Percentiles rank a stretch among this genome's conserved stretches.
Evolutionary conservation across 1,140 invertebrate species (phyloP).

Genomic region (Sycobia sp.): DNA sequence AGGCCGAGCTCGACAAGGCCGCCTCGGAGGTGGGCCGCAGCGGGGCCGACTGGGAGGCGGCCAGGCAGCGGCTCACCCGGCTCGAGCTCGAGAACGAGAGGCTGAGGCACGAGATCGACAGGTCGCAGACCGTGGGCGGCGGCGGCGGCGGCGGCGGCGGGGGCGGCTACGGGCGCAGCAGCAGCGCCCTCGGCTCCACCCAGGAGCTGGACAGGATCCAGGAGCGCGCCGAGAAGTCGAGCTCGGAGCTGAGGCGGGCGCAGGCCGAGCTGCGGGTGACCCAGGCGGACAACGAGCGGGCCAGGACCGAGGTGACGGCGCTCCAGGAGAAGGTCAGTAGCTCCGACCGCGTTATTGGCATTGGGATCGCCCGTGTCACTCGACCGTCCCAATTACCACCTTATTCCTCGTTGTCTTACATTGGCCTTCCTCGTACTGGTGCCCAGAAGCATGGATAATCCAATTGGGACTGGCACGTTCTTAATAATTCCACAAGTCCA

Average conservation of each 20-base stretch:
- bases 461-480: too few relatives aligned
- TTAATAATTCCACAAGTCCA: too few relatives aligned
- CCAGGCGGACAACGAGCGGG: slow-evolving; percentile 84
- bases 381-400: slow-evolving; percentile 9
- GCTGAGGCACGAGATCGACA: slow-evolving; percentile 81
- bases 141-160: too few relatives aligned
- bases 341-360: too few relatives aligned
- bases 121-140: slow-evolving; percentile 65
- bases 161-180: too few relatives aligned
- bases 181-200: slow-evolving; percentile 73
- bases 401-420: not conserved
- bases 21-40: slow-evolving; percentile 86
- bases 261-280: slow-evolving; percentile 85
- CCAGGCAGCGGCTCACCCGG: slow-evolving; percentile 82
- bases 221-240: slow-evolving; percentile 84
- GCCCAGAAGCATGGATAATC: too few relatives aligned
- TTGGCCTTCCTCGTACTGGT: too few relatives aligned
- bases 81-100: slow-evolving; percentile 90
- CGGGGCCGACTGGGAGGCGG: slow-evolving; percentile 87
- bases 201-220: slow-evolving; percentile 83
- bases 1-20: slow-evolving; percentile 90
- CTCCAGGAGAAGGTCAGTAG: slow-evolving; percentile 87
- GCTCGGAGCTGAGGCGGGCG: slow-evolving; percentile 82
- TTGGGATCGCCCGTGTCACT: too few relatives aligned
- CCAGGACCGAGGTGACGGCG: slow-evolving; percentile 78